Evolutionary conservation across 2,113 vertebrate species (phyloP).

Genomic region (Phainopepla nitens): DNA sequence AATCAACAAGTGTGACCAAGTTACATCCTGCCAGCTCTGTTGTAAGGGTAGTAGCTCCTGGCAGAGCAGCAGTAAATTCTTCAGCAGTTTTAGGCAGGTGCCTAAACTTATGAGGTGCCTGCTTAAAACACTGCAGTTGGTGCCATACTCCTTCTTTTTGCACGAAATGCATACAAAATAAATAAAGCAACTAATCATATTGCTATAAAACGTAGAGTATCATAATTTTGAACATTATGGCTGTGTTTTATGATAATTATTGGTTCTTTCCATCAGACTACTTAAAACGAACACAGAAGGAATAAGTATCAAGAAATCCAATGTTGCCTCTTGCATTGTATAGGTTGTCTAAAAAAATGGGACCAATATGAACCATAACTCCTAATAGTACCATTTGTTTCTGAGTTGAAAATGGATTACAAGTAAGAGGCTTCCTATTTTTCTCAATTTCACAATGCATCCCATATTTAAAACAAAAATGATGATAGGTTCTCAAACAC

Average conservation of each 20-base stretch:
- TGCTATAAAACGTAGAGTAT: not conserved
- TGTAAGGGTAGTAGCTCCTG: not conserved
- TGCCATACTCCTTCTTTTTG: not conserved
- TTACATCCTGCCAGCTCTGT: not conserved
- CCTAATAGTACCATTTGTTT: not conserved
- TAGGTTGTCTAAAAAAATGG: not conserved
- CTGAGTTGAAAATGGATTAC: not conserved
- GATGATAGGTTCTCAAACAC: not conserved
- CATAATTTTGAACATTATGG: not conserved
- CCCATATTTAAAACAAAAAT: not conserved
- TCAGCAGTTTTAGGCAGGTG: not conserved
- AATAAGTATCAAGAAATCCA: not conserved
- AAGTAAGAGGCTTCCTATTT: not conserved
- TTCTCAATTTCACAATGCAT: not conserved
- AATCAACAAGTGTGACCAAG: not conserved
- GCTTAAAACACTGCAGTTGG: not conserved
- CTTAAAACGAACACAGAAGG: not conserved
- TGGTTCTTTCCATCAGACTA: not conserved
- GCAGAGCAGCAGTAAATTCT: not conserved
- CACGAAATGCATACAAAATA: not conserved
- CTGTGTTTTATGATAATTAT: not conserved
- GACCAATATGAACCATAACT: not conserved
- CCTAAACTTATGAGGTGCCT: not conserved
- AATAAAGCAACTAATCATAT: not conserved
- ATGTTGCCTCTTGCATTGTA: not conserved